Evolutionary conservation across 2,888 invertebrate genomes (phyloP), one percentile per base, ranked within the genome.

Genomic region (Eumacrocentrus americanus): DNA sequence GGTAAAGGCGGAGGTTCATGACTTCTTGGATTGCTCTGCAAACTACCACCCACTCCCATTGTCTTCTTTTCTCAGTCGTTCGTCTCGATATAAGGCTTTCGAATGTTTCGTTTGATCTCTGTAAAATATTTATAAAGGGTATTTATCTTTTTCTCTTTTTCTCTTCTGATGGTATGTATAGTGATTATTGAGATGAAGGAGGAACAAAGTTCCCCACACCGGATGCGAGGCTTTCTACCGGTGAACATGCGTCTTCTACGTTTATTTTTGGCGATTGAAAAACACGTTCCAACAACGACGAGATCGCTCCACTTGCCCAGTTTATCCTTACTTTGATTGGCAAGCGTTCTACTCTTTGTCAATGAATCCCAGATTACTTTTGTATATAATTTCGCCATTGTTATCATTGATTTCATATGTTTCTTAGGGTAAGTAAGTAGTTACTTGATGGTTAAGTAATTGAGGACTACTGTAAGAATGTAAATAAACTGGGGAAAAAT

Each of bases 31-130:
- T 63, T 51, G 62, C 66, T 54, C 51, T 64, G 69, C 62, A 72
- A 70, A 65, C 75, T 75, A 40, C 69, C 68, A 4, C 74, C 67
- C 22, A 70, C 67, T 9, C 77, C 77, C 77, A 77, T 77, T 60
- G 60, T 61, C 46, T 20, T 29, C 38, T 65, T 57, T 56, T 57
- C 63, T 58, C 48, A 48, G 18, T 56, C 52, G 54, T 51, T 54
- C 54, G 57, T 47, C 50, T 29, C 12, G n/a, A n/a, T n/a, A n/a
- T n/a, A n/a, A n/a, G n/a, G n/a, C n/a, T n/a, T n/a, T n/a, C n/a
- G n/a, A n/a, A n/a, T n/a, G n/a, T n/a, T n/a, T n/a, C n/a, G n/a
- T n/a, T n/a, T n/a, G n/a, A n/a, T n/a, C n/a, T n/a, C n/a, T n/a
- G n/a, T n/a, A n/a, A n/a, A n/a, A n/a, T n/a, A n/a, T n/a, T n/a